Percentiles rank a stretch among this genome's conserved stretches.
Evolutionary conservation across 2,888 invertebrate species (phyloP).

Genomic region (Tenthredo scrophulariae): DNA sequence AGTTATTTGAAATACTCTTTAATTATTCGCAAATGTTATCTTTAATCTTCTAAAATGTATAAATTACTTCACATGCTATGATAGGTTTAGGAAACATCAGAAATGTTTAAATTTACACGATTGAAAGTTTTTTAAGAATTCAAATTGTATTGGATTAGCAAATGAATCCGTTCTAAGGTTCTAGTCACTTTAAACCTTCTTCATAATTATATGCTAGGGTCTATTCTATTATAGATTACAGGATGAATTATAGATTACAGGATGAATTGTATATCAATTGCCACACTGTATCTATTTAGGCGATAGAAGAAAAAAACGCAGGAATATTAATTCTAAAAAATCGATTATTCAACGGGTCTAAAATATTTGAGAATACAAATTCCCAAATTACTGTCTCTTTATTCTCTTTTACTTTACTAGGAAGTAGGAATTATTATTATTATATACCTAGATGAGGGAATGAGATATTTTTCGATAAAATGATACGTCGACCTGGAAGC

Average conservation of each 20-base stretch:
- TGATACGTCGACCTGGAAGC: background rate
- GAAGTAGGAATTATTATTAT: background rate
- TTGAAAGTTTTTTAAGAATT: background rate
- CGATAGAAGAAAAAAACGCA: background rate
- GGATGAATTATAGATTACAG: background rate
- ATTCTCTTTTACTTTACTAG: background rate
- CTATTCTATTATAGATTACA: background rate
- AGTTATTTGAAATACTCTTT: background rate
- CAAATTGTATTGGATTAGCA: background rate
- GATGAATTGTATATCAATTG: background rate
- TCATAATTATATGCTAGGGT: background rate
- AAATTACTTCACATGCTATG: background rate
- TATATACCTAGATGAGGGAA: background rate
- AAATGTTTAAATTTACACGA: background rate
- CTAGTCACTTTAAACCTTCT: background rate
- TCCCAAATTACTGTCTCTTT: background rate
- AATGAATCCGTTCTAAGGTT: background rate
- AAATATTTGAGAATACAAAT: background rate
- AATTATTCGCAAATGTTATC: background rate
- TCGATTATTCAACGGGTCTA: background rate
- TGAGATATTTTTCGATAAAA: background rate
- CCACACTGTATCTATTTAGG: background rate
- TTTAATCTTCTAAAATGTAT: background rate
- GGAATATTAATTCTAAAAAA: background rate
- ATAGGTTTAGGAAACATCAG: background rate